phyloP scores from a whole-genome alignment of 2,797 vertebrate species.

The Kryptopterus vitreolus region DNA sequence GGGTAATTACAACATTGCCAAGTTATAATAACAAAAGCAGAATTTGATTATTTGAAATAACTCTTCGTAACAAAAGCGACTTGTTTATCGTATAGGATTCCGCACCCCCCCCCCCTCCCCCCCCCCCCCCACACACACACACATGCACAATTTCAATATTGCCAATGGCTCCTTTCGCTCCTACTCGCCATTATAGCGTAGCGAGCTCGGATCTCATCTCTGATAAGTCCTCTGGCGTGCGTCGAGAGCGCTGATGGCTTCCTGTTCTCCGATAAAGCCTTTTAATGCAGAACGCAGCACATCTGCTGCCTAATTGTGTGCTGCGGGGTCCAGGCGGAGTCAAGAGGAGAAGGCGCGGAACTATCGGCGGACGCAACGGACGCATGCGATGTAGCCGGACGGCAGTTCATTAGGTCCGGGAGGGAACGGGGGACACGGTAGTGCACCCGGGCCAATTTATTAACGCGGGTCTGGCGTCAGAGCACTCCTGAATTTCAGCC shows the following conservation, averaged over 20 bases:
- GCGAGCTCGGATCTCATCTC: slow-evolving; percentile 20
- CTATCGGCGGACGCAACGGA: slow-evolving; percentile 57
- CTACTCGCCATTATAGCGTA: slow-evolving; percentile 6
- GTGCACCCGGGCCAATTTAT: slow-evolving; percentile 56
- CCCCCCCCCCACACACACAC: too few relatives aligned
- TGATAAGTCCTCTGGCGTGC: slow-evolving; percentile 18
- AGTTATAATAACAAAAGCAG: neutral
- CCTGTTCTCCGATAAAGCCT: slow-evolving; percentile 52
- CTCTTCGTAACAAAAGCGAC: neutral
- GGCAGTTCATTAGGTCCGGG: slow-evolving; percentile 53
- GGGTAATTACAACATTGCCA: neutral
- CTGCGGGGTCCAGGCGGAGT: slow-evolving; percentile 53
- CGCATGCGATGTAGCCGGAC: slow-evolving; percentile 54
- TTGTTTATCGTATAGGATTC: neutral
- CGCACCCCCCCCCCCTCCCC: too few relatives aligned
- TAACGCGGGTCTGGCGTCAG: slow-evolving; percentile 44
- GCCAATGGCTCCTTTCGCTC: slow-evolving; percentile 11
- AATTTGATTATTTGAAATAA: neutral
- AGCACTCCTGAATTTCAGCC: slow-evolving; percentile 57
- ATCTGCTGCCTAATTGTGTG: slow-evolving; percentile 64
- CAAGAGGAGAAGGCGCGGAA: slow-evolving; percentile 60
- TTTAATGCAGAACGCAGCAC: slow-evolving; percentile 40
- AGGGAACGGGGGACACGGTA: slow-evolving; percentile 56
- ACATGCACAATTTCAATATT: neutral
- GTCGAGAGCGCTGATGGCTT: slow-evolving; percentile 23